Evolutionary conservation across 2,113 vertebrate genomes (phyloP).

Genomic region (Columbina picui): DNA sequence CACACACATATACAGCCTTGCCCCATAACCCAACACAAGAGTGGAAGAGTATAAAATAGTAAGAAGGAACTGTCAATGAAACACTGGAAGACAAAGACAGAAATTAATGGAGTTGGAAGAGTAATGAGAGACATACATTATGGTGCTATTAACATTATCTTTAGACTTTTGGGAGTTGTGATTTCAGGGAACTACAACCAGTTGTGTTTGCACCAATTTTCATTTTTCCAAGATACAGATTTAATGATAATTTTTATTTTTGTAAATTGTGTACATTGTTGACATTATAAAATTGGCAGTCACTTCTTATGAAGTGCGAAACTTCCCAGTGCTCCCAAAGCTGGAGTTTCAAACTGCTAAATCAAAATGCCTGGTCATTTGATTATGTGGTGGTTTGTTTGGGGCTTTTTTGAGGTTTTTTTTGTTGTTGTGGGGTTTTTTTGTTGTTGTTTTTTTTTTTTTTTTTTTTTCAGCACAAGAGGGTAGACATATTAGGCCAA

Average conservation of each 20-base stretch:
- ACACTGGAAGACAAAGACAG: not conserved
- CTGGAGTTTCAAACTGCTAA: not conserved
- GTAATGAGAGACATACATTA: not conserved
- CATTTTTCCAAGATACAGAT: not conserved
- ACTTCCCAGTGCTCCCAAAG: not conserved
- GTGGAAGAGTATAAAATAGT: not conserved
- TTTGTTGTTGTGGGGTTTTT: rapidly evolving
- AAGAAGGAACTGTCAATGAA: not conserved
- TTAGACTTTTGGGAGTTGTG: not conserved
- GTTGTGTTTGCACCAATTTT: not conserved
- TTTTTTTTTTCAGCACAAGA: not conserved
- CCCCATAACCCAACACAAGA: not conserved
- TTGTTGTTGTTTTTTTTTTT: rapidly evolving
- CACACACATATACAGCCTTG: not conserved
- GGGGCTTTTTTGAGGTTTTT: no score
- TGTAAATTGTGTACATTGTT: not conserved
- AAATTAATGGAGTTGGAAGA: not conserved
- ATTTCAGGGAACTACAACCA: not conserved
- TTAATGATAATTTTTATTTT: not conserved
- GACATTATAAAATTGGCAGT: not conserved
- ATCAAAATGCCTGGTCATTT: not conserved
- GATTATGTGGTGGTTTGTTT: not conserved
- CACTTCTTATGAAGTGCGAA: not conserved
- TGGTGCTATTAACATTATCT: not conserved
- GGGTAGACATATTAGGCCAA: not conserved